Evolutionary conservation across 2,888 invertebrate genomes (phyloP), one percentile per base, ranked within the genome.

Genomic region (Hirtodrosophila trivittata): DNA sequence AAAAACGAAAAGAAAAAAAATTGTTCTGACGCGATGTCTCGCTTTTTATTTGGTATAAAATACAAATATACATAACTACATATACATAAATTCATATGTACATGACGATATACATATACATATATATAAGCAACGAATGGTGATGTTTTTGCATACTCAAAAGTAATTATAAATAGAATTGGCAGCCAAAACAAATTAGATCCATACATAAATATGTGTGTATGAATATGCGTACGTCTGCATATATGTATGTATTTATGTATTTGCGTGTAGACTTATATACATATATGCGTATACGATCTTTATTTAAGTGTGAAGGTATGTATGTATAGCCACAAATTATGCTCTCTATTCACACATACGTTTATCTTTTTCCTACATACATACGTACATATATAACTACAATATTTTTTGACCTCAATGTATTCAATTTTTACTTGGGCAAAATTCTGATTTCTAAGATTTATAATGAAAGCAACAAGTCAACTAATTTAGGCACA

Each of bases 91-190:
- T 33, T 9, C 6, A 26, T 30, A 13, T 9, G 26, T 26, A 35
- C 28, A 8, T n/a, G 12, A 13, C 9, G 38, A 10, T 4, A 10
- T 18, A 28, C 9, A 35, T 51, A 5, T 7, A 6, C 5, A 10
- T 18, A 16, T 7, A 16, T 26, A 18, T 51, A 26, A 49, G 16
- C 59, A 64, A 47, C 49, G 50, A 66, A 74, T 74, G 74, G 66
- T 35, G 55, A 71, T 68, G 68, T 13, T 68, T 69, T 72, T 69
- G 62, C 74, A 66, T 62, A 73, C 55, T 50, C 46, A 38, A 42
- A 52, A 62, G 6, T 14, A 1, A 6, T 5, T 57, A 69, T 39
- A 58, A 66, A 66, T 74, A 73, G 58, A 70, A 28, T 69, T 66
- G 62, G 72, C 70, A 66, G 49, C 21, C 56, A 46, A 43, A 26